Base-by-base conservation (phyloP, 92 coral and sea anemone genomes). In the Actinostola sp. region DNA sequence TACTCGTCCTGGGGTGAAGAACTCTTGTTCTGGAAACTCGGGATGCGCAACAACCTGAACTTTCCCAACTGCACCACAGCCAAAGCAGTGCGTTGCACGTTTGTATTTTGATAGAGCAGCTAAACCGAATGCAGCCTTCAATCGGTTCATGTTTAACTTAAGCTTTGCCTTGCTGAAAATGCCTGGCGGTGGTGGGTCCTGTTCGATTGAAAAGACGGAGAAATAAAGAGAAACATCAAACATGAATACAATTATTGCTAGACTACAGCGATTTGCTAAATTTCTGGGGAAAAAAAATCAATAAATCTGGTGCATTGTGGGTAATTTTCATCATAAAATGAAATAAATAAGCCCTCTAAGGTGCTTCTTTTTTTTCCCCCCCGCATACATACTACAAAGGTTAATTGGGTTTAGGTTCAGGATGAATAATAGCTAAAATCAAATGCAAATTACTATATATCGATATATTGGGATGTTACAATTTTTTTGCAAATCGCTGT, bases 11-110 rank as follows among this genome's bases (percentile, higher is more conserved):
- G 87, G 62, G 26, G 55, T 52, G 59, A 92, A 92, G 60, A 92
- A 85, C 20, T 88, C 93, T 57, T 88, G 91, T 19, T 82, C 87
- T 7, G 98, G 98, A 75, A 90, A 89, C 60, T 71, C 69, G 55
- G 94, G 97, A 63, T 82, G 53, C 56, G 71, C 55, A 19, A 89
- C 86, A 27, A 91, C 76, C 38, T 72, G 74, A 4, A 63, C 69
- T 28, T 51, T 68, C 8, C 88, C 88, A 14, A 83, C 17, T 23
- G 84, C 89, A 31, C 84, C 89, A n/a, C 69, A 57, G 0, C 89
- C 89, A 46, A 52, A 46, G 0, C 78, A 58, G 56, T 84, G 98
- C 17, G 93, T 90, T 15, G 89, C 85, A 14, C 93, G 86, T 52
- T 78, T 66, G 33, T 77, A 86, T 21, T 63, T 56, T 0, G 45